Percentiles rank a stretch among this genome's conserved stretches.
Conservation (phyloP, 2,113 vertebrate species). For the Egretta garzetta region DNA sequence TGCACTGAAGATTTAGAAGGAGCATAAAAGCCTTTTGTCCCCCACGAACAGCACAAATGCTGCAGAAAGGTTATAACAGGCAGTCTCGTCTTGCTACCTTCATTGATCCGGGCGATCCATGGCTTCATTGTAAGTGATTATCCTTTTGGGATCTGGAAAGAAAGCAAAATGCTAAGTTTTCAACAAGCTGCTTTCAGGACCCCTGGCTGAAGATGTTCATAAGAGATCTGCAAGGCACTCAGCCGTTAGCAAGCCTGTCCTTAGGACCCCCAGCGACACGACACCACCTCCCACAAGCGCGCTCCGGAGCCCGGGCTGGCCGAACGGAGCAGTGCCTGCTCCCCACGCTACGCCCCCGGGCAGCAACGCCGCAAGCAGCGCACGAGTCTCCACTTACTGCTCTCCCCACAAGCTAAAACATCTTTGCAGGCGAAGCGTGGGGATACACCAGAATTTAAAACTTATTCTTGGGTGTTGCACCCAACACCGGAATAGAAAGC, state of each 20-base stretch:
- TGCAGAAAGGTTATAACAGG: slow-evolving; percentile 82
- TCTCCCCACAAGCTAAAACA: not conserved
- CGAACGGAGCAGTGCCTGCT: too few species aligned
- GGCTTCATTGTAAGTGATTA: slow-evolving; percentile 92
- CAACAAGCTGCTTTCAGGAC: not conserved
- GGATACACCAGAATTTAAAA: not conserved
- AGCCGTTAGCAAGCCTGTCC: too few species aligned
- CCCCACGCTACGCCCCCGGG: not conserved
- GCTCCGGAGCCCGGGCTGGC: not conserved
- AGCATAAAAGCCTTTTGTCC: slow-evolving; percentile 78
- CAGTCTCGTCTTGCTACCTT: slow-evolving; percentile 79
- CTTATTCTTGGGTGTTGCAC: not conserved
- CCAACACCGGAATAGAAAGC: not conserved
- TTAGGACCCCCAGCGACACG: not conserved
- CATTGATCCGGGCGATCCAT: slow-evolving; percentile 92
- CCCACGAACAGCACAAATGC: slow-evolving; percentile 82
- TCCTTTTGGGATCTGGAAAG: slow-evolving; percentile 91
- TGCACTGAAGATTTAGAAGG: slow-evolving; percentile 79
- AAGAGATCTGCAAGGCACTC: not conserved
- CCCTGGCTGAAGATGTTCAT: not conserved
- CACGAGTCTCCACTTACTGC: accelerated
- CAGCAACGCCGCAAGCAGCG: not conserved
- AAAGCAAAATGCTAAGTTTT: not conserved
- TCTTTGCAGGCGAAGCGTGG: not conserved
- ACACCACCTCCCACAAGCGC: not conserved